Conservation (phyloP, 2,113 vertebrate genomes). For the Electrona antarctica region DNA sequence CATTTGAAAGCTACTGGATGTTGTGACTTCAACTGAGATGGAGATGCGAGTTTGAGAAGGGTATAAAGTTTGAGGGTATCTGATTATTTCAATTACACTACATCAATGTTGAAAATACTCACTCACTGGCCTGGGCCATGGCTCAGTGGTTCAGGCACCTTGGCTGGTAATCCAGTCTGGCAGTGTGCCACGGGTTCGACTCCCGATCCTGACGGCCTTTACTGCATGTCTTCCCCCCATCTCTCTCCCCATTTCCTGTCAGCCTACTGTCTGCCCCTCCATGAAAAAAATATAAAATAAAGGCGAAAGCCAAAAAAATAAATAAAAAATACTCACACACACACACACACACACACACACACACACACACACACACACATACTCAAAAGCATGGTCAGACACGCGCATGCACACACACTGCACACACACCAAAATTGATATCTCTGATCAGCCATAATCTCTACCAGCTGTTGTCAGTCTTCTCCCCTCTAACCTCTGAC, state of each 20-base stretch:
- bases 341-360: background rate
- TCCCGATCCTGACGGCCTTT: too few species aligned
- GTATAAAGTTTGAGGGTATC: conserved; percentile 3
- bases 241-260: too few species aligned
- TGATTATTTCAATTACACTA: background rate
- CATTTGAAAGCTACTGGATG: conserved; percentile 1
- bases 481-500: conserved; percentile 65
- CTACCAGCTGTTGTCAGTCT: conserved; percentile 62
- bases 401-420: background rate
- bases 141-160: too few species aligned
- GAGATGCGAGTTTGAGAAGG: too few species aligned
- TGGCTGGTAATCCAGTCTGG: too few species aligned
- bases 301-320: too few species aligned
- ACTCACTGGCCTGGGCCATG: too few species aligned
- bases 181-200: too few species aligned
- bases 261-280: too few species aligned
- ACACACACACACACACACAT: conserved; percentile 25
- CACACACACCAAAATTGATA: conserved; percentile 33
- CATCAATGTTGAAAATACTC: background rate
- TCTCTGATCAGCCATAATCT: conserved; percentile 61
- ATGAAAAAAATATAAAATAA: too few species aligned
- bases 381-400: background rate
- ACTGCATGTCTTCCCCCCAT: too few species aligned
- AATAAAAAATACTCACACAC: background rate
- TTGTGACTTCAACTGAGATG: background rate